Evolutionary conservation across 2,888 invertebrate species (phyloP), one percentile per base, ranked within the genome.

Genomic region (Drosophila sordidula): DNA sequence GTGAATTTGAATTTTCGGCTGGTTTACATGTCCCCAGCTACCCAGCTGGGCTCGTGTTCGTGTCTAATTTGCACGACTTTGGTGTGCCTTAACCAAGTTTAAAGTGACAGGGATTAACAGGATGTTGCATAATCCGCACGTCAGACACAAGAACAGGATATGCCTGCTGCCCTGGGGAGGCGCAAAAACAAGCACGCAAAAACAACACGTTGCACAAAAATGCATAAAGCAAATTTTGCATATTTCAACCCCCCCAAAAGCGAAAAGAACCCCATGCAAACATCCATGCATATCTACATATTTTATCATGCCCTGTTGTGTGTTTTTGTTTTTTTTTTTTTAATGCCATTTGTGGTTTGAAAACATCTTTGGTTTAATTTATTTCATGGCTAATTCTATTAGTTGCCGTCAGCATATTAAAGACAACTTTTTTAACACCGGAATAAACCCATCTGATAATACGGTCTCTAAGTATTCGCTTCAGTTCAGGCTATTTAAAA

Each of bases 21-120:
- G 77, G 59, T 63, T 52, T 61, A 57, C 70, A 72, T 61, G 45
- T 63, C 49, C 57, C 51, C 61, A 52, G 58, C 25, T 32, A 38
- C 41, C 41, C 46, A 29, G 42, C 49, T 55, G 46, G 58, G 54
- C 63, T 59, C 76, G 58, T 68, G 64, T 68, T 58, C 57, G 61
- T 58, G 63, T 85, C 86, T 83, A 87, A 83, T 83, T 87, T 87
- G 75, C 85, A 69, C 65, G 68, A 62, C 69, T 77, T 56, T 57
- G 26, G 46, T 58, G 62, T 51, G 70, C 78, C 56, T 68, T 75
- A 72, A 51, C 70, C 68, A 84, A 82, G 86, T 82, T 83, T 83
- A 82, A 83, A 81, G 90, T 86, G 89, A 89, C 89, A 90, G 79
- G 90, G 89, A 90, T 90, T 86, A 90, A 84, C 89, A 89, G 90